Base-by-base conservation (phyloP, 2,888 invertebrate species). In the Pterostichus niger region DNA sequence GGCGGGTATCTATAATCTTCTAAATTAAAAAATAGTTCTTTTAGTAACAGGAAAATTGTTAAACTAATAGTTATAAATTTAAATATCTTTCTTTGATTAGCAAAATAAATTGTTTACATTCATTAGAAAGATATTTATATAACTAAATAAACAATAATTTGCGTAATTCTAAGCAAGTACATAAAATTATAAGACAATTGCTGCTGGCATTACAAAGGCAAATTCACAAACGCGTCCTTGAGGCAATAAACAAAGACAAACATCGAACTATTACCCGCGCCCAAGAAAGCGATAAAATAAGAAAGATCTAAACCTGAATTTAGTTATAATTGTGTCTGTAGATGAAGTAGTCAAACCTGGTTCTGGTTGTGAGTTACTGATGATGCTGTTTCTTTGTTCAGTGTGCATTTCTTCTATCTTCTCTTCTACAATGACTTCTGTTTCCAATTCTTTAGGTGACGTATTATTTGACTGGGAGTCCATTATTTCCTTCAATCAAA, bases 211-310 rank as follows among this genome's bases (percentile, higher is more conserved):
- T 71, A 71, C 68, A 44, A 71, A 71, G 44, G 54, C 49, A 75
- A 75, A 75, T 75, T 75, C 52, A 52, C 75, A 75, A 75, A 75
- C 52, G 11, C 24, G 75, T 49, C 75, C 75, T 75, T 75, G 75
- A 75, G 11, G 9, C 44, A 5, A 75, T 31, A 75, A 77, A 76
- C 76, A 76, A 76, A 13, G 17, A 77, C 33, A 56, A 44, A 71
- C 44, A 44, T 71, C 35, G 13, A 33, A 64, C 11, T 13, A 15
- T 15, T 71, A 15, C 15, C 46, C 13, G 68, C 68, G 44, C 77
- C 52, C 40, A 17, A 54, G 54, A 77, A 77, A 56, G 56, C 40
- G 24, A 56, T 56, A 56, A 40, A 71, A 77, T 35, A 40, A 40
- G 33, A 49, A 77, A 35, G 10, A 77, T 49, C 52, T 33, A 77